phyloP scores from a whole-genome alignment of 2,888 invertebrate genomes.

The Drepanosiphum platanoidis region DNA sequence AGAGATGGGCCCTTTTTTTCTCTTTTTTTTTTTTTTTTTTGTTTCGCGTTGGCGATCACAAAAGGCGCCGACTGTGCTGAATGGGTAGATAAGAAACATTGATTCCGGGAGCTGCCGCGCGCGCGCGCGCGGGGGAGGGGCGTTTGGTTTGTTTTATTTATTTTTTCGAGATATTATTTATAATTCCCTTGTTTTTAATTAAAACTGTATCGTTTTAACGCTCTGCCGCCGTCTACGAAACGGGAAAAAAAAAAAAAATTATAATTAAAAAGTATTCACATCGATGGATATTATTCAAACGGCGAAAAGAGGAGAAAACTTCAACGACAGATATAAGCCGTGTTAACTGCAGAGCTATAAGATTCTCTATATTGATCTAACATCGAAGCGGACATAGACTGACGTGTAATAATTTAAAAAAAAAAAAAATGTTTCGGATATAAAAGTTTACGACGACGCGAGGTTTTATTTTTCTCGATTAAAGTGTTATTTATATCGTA shows the following conservation, averaged over 20 bases:
- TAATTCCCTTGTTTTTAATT: conserved; percentile 59
- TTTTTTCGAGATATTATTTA: conserved; percentile 58
- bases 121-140: too few species aligned
- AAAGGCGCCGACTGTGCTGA: conserved; percentile 58
- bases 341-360: conserved; percentile 1
- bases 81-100: conserved; percentile 58
- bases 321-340: background rate
- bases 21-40: too few species aligned
- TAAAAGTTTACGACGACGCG: conserved; percentile 19
- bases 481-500: background rate
- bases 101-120: conserved; percentile 27
- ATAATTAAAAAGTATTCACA: conserved; percentile 57
- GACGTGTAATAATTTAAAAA: conserved; percentile 5
- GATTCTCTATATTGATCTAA: background rate
- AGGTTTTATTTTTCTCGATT: background rate
- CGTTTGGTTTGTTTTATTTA: conserved; percentile 43
- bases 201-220: conserved; percentile 60
- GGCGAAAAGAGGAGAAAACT: background rate
- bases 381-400: conserved; percentile 17
- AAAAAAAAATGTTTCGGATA: background rate
- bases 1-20: conserved; percentile 44
- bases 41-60: conserved; percentile 51
- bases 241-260: too few species aligned
- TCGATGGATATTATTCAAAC: conserved; percentile 45
- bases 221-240: conserved; percentile 45